Evolutionary conservation across 2,797 vertebrate species (phyloP).

Genomic region (Picus viridis): DNA sequence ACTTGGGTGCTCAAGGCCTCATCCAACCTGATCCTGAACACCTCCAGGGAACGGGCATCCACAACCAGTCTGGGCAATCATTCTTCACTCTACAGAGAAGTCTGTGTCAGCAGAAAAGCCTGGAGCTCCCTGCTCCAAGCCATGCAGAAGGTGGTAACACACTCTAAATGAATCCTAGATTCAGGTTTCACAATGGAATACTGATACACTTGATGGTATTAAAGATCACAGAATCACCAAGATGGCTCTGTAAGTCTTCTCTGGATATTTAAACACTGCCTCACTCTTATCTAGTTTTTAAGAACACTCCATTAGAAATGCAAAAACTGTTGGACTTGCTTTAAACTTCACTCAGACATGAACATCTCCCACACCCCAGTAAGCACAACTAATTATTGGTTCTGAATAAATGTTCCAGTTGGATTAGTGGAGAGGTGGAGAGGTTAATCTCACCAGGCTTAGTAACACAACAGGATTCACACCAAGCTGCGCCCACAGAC

Average conservation of each 20-base stretch:
- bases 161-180: constrained; percentile 64
- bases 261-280: background rate
- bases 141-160: constrained; percentile 46
- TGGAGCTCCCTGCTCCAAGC: constrained; percentile 53
- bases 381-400: background rate
- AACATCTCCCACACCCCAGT: background rate
- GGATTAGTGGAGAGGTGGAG: background rate
- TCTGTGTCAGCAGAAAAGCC: constrained; percentile 31
- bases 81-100: constrained; percentile 61
- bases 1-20: too few species aligned
- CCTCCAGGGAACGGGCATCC: too few species aligned
- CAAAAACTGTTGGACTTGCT: background rate
- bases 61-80: background rate
- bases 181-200: constrained; percentile 67
- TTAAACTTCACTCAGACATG: background rate
- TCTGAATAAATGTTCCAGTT: background rate
- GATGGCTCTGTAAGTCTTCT: constrained; percentile 57
- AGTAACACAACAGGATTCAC: background rate
- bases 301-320: background rate
- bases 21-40: too few species aligned
- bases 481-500: background rate
- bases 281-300: background rate
- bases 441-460: background rate
- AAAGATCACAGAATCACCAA: background rate
- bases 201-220: constrained; percentile 65